Evolutionary conservation across 2,888 invertebrate genomes (phyloP).

Genomic region (Cantharis rustica): DNA sequence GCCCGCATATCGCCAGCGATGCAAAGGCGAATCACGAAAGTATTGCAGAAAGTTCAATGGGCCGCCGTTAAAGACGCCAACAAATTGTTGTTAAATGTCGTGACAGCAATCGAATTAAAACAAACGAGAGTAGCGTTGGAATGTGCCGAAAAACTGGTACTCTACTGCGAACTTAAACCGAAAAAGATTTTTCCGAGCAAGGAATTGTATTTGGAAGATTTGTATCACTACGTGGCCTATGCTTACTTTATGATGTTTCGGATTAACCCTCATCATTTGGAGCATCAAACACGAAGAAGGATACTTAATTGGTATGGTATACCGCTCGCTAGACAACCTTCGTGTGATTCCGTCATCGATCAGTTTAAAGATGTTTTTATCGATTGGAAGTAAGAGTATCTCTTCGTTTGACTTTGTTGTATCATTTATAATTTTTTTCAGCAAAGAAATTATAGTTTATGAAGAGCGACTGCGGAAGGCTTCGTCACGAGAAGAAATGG

Average conservation of each 20-base stretch:
- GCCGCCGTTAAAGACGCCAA: conserved; percentile 52
- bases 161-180: conserved; percentile 53
- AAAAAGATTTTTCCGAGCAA: conserved; percentile 53
- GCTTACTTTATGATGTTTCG: conserved; percentile 56
- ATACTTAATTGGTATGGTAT: conserved; percentile 49
- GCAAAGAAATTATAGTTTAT: conserved; percentile 44
- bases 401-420: background rate
- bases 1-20: conserved; percentile 46
- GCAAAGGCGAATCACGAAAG: conserved; percentile 44
- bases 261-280: conserved; percentile 43
- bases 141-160: conserved; percentile 52
- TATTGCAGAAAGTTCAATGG: conserved; percentile 45
- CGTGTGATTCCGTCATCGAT: conserved; percentile 50
- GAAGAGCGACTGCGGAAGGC: conserved; percentile 46
- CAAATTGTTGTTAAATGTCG: conserved; percentile 48
- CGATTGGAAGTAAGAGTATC: conserved; percentile 44
- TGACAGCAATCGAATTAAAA: conserved; percentile 42
- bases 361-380: conserved; percentile 47
- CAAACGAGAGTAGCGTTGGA: conserved; percentile 39
- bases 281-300: conserved; percentile 44
- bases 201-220: conserved; percentile 47
- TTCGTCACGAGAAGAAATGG: conserved; percentile 50
- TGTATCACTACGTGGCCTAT: conserved; percentile 53
- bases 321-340: conserved; percentile 46
- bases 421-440: conserved; percentile 18